phyloP scores from a whole-genome alignment of 2,113 vertebrate species.

The Mustela nigripes region DNA sequence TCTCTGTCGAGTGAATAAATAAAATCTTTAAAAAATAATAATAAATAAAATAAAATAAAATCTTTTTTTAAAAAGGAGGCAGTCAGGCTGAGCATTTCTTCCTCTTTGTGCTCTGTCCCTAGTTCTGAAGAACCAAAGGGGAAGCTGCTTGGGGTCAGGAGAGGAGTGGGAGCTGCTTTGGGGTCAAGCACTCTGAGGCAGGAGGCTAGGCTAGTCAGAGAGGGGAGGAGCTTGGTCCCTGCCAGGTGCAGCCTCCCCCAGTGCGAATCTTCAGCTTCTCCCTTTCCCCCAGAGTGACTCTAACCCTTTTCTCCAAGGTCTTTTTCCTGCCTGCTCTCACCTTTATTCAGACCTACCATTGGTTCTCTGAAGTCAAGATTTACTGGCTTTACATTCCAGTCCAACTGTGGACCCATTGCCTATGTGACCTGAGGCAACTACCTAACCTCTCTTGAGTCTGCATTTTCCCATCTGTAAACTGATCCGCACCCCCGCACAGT shows the following conservation, averaged over 20 bases:
- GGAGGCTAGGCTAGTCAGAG: background rate
- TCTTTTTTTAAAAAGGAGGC: background rate
- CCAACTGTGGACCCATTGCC: background rate
- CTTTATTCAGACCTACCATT: background rate
- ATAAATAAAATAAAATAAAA: background rate
- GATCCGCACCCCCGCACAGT: background rate
- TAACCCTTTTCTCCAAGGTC: background rate
- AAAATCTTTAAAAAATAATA: no score
- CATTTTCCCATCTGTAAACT: background rate
- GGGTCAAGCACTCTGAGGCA: background rate
- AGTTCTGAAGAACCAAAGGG: background rate
- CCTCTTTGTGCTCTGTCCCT: background rate
- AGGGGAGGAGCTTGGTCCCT: no score
- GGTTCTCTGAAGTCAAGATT: background rate
- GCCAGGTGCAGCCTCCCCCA: background rate
- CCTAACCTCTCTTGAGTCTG: background rate
- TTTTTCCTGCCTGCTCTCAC: background rate
- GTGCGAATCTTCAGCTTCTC: background rate
- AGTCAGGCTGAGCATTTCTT: background rate
- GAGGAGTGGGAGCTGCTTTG: background rate
- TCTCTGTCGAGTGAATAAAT: no score
- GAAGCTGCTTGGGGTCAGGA: background rate
- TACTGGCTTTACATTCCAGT: background rate
- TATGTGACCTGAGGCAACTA: background rate
- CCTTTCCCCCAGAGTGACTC: background rate